Conservation (phyloP, 2,797 vertebrate species). For the Darevskia nairensis region DNA sequence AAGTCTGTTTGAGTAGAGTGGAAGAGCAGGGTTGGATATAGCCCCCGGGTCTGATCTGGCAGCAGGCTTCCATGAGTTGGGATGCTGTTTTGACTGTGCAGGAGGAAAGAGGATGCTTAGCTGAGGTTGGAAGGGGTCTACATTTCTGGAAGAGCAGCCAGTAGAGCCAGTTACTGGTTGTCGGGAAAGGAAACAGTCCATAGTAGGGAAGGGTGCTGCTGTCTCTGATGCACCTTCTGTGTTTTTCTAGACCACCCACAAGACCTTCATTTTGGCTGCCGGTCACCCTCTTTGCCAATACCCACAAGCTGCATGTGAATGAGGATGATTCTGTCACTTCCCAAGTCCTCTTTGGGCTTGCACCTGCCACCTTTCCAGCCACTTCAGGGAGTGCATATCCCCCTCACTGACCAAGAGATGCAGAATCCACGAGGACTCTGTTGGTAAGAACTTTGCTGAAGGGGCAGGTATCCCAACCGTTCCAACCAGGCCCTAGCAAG, state of each 20-base stretch:
- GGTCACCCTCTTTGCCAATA: conserved; percentile 84
- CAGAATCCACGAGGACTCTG: conserved; percentile 58
- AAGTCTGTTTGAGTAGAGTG: too few species aligned
- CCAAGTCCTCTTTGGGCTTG: conserved; percentile 63
- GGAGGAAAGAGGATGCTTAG: background rate
- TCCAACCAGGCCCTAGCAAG: background rate
- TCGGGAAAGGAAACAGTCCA: background rate
- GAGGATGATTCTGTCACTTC: conserved; percentile 55
- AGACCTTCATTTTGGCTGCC: conserved; percentile 85
- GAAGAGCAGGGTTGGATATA: background rate
- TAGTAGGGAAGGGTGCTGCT: background rate
- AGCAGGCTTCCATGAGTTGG: too few species aligned
- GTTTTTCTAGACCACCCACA: conserved; percentile 76
- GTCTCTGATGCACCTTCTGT: background rate
- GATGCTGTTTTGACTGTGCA: background rate
- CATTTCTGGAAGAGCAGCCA: background rate
- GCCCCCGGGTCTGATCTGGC: too few species aligned
- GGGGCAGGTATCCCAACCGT: background rate
- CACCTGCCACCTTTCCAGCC: conserved; percentile 71
- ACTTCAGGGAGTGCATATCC: conserved; percentile 74
- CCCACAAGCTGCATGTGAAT: conserved; percentile 75
- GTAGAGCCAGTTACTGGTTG: too few species aligned
- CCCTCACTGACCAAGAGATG: conserved; percentile 76
- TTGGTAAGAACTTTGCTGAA: conserved; percentile 74
- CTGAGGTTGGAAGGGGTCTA: background rate